A percentile compares a stretch with the other conserved stretches of the same genome.
phyloP scores from a whole-genome alignment of 2,888 invertebrate genomes.

The Drosophila testacea region DNA sequence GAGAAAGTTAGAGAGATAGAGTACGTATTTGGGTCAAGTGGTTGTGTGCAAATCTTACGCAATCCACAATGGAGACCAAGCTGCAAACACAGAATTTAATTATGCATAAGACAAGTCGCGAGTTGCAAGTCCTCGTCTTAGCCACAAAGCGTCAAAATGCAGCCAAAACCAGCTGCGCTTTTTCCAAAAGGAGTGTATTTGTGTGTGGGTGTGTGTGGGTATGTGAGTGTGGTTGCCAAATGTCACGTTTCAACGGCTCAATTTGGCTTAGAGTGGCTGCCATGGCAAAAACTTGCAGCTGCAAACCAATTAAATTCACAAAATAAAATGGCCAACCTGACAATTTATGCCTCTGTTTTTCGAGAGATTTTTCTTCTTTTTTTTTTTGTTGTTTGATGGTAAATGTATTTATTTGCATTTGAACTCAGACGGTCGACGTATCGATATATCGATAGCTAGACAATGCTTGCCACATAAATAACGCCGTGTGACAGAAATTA shows the following conservation, averaged over 20 bases:
- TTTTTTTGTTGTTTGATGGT: background rate
- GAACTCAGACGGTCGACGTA: constrained; percentile 30
- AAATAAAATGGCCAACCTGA: constrained; percentile 53
- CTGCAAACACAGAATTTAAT: constrained; percentile 58
- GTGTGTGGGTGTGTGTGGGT: constrained; percentile 1
- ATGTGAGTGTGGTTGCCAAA: constrained; percentile 46
- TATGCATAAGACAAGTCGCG: constrained; percentile 61
- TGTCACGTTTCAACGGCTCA: constrained; percentile 75
- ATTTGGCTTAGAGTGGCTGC: constrained; percentile 66
- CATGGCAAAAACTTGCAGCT: constrained; percentile 42
- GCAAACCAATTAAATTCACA: constrained; percentile 70
- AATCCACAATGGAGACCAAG: constrained; percentile 41
- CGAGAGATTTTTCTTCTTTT: background rate
- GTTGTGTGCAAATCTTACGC: constrained; percentile 46
- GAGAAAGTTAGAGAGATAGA: constrained; percentile 1
- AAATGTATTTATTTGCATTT: constrained; percentile 65
- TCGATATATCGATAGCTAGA: constrained; percentile 62
- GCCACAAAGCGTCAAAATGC: constrained; percentile 58
- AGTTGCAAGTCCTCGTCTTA: constrained; percentile 30
- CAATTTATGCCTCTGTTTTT: constrained; percentile 56
- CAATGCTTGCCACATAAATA: constrained; percentile 72
- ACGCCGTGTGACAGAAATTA: constrained; percentile 77
- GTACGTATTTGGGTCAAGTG: constrained; percentile 73
- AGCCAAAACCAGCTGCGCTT: constrained; percentile 54
- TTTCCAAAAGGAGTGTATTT: constrained; percentile 4